Conservation (phyloP, 2,113 vertebrate genomes). For the Chroicocephalus ridibundus region DNA sequence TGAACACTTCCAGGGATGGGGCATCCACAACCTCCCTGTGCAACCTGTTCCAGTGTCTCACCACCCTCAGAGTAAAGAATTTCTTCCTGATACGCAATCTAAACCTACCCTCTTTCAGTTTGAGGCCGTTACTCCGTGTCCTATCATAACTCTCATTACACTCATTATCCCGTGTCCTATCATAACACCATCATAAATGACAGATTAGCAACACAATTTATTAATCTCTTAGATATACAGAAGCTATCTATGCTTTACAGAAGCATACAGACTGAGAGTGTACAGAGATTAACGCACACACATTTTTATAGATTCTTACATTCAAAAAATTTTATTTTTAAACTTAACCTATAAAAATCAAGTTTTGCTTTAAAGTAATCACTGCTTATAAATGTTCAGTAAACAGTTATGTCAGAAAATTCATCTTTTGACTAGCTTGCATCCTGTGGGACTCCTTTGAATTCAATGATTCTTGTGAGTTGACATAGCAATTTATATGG, state of each 20-base stretch:
- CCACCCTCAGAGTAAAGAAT: no score
- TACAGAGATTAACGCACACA: not conserved
- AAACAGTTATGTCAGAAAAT: not conserved
- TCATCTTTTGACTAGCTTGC: not conserved
- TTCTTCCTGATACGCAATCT: no score
- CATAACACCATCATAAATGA: not conserved
- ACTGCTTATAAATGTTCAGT: not conserved
- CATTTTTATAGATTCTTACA: not conserved
- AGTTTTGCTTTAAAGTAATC: not conserved
- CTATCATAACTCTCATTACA: no score
- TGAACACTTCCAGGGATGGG: no score
- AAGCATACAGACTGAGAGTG: not conserved
- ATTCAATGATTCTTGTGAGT: not conserved
- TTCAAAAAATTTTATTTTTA: not conserved
- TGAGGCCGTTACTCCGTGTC: no score
- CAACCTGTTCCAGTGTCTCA: no score
- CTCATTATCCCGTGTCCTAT: no score
- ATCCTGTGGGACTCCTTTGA: not conserved
- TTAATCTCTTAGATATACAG: not conserved
- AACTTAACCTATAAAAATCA: not conserved
- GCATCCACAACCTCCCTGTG: no score
- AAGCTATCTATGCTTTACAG: not conserved
- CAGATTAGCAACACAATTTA: not conserved
- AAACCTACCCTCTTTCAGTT: no score
- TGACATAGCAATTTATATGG: not conserved